Conservation (phyloP, 2,113 vertebrate species). For the Zapornia atra region DNA sequence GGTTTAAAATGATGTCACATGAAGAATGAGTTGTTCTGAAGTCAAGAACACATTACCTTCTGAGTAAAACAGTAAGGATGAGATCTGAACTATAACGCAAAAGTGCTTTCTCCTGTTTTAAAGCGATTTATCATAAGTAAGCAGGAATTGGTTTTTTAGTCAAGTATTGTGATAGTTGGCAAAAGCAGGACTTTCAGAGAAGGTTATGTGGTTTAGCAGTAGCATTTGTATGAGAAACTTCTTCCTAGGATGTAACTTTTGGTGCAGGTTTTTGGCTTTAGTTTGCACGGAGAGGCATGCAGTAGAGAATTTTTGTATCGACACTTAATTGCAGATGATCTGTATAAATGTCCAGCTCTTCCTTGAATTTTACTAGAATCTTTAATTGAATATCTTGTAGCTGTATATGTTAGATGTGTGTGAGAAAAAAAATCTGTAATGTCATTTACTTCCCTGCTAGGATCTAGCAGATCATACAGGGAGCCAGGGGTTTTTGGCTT, state of each 20-base stretch:
- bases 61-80: not conserved
- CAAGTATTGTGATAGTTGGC: not conserved
- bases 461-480: not conserved
- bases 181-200: not conserved
- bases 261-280: not conserved
- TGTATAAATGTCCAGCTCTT: not conserved
- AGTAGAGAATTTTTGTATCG: not conserved
- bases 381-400: not conserved
- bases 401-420: not conserved
- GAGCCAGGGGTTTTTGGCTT: not conserved
- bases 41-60: not conserved
- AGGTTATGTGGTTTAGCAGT: not conserved
- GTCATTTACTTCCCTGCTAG: not conserved
- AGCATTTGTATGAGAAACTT: not conserved
- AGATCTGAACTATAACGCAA: not conserved
- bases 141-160: not conserved
- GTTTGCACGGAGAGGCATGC: not conserved
- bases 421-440: not conserved
- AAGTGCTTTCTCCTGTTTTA: not conserved
- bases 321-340: not conserved
- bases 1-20: not conserved
- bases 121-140: not conserved
- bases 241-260: not conserved
- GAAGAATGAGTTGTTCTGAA: not conserved
- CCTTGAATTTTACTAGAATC: not conserved